Evolutionary conservation across 2,797 vertebrate species (phyloP).

Genomic region (Arctocebus calabarensis): DNA sequence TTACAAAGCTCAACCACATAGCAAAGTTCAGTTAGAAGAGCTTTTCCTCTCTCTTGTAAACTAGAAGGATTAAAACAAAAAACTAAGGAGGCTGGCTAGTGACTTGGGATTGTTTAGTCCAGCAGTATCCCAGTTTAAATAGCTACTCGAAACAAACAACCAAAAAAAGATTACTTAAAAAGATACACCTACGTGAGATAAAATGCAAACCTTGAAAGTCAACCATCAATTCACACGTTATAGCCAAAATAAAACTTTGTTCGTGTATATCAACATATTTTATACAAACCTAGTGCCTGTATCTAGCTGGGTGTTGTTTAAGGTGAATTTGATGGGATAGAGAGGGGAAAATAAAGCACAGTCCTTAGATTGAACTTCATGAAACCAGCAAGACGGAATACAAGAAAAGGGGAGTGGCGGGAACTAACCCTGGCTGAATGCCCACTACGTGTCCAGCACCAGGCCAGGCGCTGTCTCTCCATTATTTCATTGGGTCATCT

Average conservation of each 20-base stretch:
- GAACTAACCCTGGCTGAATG: neutral
- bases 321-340: slow-evolving; percentile 70
- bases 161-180: slow-evolving; percentile 90
- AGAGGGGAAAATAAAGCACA: slow-evolving; percentile 81
- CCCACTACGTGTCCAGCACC: slow-evolving; percentile 14
- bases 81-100: slow-evolving; percentile 81
- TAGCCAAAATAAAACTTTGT: slow-evolving; percentile 97
- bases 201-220: slow-evolving; percentile 93
- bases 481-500: slow-evolving; percentile 64
- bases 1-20: slow-evolving; percentile 89
- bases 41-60: slow-evolving; percentile 87
- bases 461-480: slow-evolving; percentile 10
- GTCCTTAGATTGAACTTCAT: slow-evolving; percentile 62
- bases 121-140: slow-evolving; percentile 91
- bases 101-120: slow-evolving; percentile 82
- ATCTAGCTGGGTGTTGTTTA: slow-evolving; percentile 82
- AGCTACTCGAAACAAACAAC: slow-evolving; percentile 90
- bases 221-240: slow-evolving; percentile 94
- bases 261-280: slow-evolving; percentile 97
- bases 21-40: slow-evolving; percentile 87
- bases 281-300: slow-evolving; percentile 94
- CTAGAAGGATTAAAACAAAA: slow-evolving; percentile 69
- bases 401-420: neutral
- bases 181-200: slow-evolving; percentile 93
- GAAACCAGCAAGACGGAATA: slow-evolving; percentile 69